Percentiles rank a stretch among this genome's conserved stretches.
phyloP scores from a whole-genome alignment of 2,888 invertebrate species.

The Lampropteryx suffumata region DNA sequence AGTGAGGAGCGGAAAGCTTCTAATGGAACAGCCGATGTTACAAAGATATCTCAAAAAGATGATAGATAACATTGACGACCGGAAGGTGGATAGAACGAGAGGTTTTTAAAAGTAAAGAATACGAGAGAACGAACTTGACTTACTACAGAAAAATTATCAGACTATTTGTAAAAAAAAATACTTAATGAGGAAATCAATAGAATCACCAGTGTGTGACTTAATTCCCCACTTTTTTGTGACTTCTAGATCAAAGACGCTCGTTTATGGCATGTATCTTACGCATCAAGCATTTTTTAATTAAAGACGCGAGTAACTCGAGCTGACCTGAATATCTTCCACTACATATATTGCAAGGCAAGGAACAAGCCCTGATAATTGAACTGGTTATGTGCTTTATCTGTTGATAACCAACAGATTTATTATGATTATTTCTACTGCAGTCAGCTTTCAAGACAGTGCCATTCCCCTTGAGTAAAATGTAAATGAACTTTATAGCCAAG shows the following conservation, averaged over 20 bases:
- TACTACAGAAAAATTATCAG: too few relatives aligned
- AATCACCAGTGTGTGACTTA: neutral
- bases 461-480: conserved; percentile 26
- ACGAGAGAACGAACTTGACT: too few relatives aligned
- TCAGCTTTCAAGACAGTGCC: conserved; percentile 23
- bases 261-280: conserved; percentile 39
- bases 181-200: neutral
- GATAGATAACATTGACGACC: conserved; percentile 16
- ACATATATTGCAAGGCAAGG: conserved; percentile 35
- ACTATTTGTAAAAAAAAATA: too few relatives aligned
- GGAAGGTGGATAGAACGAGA: conserved; percentile 7
- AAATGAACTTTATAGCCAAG: conserved; percentile 22
- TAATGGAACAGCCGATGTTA: conserved; percentile 20
- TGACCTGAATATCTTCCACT: conserved; percentile 55
- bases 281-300: conserved; percentile 51
- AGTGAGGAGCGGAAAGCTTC: conserved; percentile 48
- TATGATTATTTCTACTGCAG: conserved; percentile 24
- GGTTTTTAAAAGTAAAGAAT: conserved; percentile 1
- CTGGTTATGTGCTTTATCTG: conserved; percentile 42
- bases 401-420: conserved; percentile 36
- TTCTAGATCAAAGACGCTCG: conserved; percentile 28
- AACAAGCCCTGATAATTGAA: conserved; percentile 44
- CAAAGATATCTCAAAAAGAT: conserved; percentile 11
- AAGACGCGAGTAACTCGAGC: conserved; percentile 41
- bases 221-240: neutral